Conservation (phyloP, 2,113 vertebrate genomes). For the Varanus komodoensis region DNA sequence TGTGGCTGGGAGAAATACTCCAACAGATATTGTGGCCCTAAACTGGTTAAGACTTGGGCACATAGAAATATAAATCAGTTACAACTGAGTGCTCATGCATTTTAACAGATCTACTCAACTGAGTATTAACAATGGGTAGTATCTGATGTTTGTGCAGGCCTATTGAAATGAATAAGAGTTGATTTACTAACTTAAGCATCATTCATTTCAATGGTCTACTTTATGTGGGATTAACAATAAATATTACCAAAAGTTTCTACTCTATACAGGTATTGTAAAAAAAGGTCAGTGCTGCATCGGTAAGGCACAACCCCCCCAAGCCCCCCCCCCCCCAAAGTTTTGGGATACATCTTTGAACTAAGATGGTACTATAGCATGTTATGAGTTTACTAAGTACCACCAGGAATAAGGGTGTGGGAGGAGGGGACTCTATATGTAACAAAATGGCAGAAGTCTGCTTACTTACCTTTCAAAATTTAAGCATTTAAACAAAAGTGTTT, state of each 20-base stretch:
- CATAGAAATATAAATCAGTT: too few relatives aligned
- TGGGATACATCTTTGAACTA: neutral
- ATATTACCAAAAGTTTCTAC: too few relatives aligned
- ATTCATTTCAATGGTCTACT: too few relatives aligned
- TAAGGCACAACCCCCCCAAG: neutral
- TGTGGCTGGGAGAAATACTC: too few relatives aligned
- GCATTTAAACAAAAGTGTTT: neutral
- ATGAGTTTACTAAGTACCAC: neutral
- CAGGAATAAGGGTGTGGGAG: neutral
- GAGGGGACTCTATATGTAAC: neutral
- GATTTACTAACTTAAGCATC: too few relatives aligned
- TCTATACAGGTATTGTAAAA: neutral
- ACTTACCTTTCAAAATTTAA: neutral
- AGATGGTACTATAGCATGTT: neutral
- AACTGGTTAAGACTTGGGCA: too few relatives aligned
- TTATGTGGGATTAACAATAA: too few relatives aligned
- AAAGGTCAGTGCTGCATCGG: neutral
- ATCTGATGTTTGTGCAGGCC: too few relatives aligned
- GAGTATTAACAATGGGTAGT: neutral
- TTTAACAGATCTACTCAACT: too few relatives aligned
- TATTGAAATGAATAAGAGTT: too few relatives aligned
- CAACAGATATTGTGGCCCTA: too few relatives aligned
- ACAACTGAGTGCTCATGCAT: too few relatives aligned
- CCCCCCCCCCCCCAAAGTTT: neutral
- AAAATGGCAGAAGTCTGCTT: neutral